Evolutionary conservation across 2,888 invertebrate genomes (phyloP).

Genomic region (Stenolophus ochropezus): DNA sequence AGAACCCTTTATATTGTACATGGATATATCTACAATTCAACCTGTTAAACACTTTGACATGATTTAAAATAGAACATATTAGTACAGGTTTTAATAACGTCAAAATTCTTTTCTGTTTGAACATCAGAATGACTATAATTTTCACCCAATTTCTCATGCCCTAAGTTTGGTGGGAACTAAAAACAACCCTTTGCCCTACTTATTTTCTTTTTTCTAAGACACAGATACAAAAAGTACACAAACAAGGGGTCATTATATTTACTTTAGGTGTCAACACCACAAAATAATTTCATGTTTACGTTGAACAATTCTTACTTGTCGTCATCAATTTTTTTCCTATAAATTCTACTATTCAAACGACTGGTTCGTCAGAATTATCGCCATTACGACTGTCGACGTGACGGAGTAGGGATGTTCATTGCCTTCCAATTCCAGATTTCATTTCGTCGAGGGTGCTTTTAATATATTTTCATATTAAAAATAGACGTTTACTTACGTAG

Average conservation of each 20-base stretch:
- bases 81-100: not conserved
- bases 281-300: constrained; percentile 36
- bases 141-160: not conserved
- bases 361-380: not conserved
- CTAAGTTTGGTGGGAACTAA: not conserved
- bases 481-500: not conserved
- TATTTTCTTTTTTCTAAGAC: not conserved
- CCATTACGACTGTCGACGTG: not conserved
- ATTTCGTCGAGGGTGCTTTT: not conserved
- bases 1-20: too few species aligned
- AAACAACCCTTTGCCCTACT: not conserved
- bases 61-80: too few species aligned
- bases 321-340: constrained; percentile 34
- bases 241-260: constrained; percentile 25
- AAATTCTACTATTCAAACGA: constrained; percentile 19
- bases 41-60: too few species aligned
- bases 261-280: constrained; percentile 44
- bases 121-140: not conserved
- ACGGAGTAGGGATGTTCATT: not conserved
- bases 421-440: not conserved
- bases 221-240: not conserved
- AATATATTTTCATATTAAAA: not conserved
- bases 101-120: not conserved
- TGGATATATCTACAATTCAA: too few species aligned
- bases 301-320: constrained; percentile 18